These are phyloP conservation scores for Subacronicta megacephala DNA, from an alignment of 2,888 invertebrate genomes.

Conservation along the genomic window DNA sequence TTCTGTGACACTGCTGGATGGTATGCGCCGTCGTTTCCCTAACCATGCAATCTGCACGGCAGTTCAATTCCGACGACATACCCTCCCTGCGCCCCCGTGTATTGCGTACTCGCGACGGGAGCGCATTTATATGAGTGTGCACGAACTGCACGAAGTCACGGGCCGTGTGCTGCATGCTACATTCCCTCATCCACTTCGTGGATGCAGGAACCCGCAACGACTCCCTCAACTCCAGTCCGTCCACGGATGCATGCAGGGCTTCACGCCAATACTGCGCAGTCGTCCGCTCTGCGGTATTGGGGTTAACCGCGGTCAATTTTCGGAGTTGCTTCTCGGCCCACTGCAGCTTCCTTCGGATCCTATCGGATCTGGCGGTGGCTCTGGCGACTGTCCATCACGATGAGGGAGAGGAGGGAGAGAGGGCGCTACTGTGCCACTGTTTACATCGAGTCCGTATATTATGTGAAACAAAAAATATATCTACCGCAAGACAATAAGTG, in stretches of 20 bases:
- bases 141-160: slow-evolving; percentile 37
- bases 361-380: slow-evolving; percentile 31
- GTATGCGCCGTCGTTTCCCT: slow-evolving; percentile 62
- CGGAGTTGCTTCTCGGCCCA: not conserved
- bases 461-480: too few species aligned
- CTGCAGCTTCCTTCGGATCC: slow-evolving; percentile 10
- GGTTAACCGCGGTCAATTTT: not conserved
- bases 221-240: not conserved
- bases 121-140: slow-evolving; percentile 24
- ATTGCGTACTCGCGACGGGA: slow-evolving; percentile 32
- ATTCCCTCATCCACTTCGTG: too few species aligned
- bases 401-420: too few species aligned
- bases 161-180: slow-evolving; percentile 5
- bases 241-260: slow-evolving; percentile 23
- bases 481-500: too few species aligned
- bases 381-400: slow-evolving; percentile 8
- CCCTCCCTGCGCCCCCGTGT: slow-evolving; percentile 16
- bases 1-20: slow-evolving; percentile 60
- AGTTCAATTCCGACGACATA: slow-evolving; percentile 25
- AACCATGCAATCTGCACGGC: slow-evolving; percentile 56
- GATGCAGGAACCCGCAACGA: too few species aligned
- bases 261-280: too few species aligned
- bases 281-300: too few species aligned
- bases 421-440: too few species aligned
- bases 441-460: too few species aligned